These are phyloP conservation scores for Ctenochaetus hawaiiensis DNA, from an alignment of 2,797 vertebrate genomes.

Conservation along the genomic window DNA sequence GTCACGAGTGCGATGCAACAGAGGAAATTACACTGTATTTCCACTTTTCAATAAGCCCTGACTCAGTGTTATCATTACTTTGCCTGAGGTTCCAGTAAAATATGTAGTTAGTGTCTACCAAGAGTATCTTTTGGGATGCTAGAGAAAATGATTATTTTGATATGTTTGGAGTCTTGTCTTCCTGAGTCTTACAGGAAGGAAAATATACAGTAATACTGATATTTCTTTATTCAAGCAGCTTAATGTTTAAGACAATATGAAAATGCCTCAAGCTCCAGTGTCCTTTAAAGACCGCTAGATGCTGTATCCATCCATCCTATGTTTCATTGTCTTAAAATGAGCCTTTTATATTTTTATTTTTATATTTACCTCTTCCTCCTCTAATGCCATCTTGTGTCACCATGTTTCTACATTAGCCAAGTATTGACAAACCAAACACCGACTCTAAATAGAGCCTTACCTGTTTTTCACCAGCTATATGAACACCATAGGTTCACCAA, in stretches of 20 bases:
- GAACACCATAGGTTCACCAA: too few species aligned
- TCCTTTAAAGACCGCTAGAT: slow-evolving; percentile 1
- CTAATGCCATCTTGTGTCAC: too few species aligned
- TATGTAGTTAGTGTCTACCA: slow-evolving; percentile 18
- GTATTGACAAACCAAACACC: too few species aligned
- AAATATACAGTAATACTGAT: slow-evolving; percentile 5
- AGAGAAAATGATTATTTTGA: slow-evolving; percentile 17
- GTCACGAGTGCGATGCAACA: slow-evolving; percentile 27
- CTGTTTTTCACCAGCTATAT: too few species aligned
- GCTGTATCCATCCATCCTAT: neutral
- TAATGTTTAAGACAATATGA: slow-evolving; percentile 10
- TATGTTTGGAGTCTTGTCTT: slow-evolving; percentile 56
- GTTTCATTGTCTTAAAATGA: too few species aligned
- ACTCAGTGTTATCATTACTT: slow-evolving; percentile 34
- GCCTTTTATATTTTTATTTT: too few species aligned
- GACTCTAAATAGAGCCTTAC: too few species aligned
- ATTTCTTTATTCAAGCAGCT: slow-evolving; percentile 11
- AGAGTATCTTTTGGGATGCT: slow-evolving; percentile 32
- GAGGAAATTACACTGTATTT: slow-evolving; percentile 53
- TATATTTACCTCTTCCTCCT: too few species aligned
- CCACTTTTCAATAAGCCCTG: slow-evolving; percentile 28
- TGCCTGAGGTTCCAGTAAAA: slow-evolving; percentile 52
- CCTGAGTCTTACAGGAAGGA: neutral
- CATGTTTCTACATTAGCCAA: too few species aligned
- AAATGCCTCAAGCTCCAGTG: slow-evolving; percentile 4